Evolutionary conservation across 2,113 vertebrate genomes (phyloP).

Genomic region (Eulemur rufifrons): DNA sequence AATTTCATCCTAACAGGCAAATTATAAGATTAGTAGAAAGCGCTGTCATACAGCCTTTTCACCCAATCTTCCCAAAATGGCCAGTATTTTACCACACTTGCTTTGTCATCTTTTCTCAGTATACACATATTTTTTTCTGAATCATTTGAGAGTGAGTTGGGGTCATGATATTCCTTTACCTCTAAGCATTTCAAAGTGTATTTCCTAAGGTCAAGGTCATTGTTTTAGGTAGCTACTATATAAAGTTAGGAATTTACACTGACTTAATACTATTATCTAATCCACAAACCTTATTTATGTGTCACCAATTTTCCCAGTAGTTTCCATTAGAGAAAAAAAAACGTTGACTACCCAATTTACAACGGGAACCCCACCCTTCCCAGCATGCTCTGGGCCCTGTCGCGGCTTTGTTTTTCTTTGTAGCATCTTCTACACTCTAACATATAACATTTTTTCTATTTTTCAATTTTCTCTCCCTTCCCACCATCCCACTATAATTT

Average conservation of each 20-base stretch:
- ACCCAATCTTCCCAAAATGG: neutral
- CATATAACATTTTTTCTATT: neutral
- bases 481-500: neutral
- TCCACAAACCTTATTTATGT: neutral
- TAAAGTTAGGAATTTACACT: neutral
- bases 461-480: neutral
- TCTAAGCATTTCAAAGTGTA: neutral
- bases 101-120: neutral
- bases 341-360: neutral
- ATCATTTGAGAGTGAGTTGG: neutral
- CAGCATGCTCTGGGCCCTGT: neutral
- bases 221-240: neutral
- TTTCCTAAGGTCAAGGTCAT: neutral
- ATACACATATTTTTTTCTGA: neutral
- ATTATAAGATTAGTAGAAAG: neutral
- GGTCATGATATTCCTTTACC: neutral
- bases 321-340: neutral
- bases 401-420: neutral
- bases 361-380: neutral
- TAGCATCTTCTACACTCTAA: neutral
- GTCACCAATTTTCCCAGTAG: neutral
- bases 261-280: neutral
- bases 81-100: neutral
- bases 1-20: neutral
- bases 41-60: neutral